Evolutionary conservation across 1,140 invertebrate species (phyloP), one percentile per base, ranked within the genome.

Genomic region (Drosophila asahinai): DNA sequence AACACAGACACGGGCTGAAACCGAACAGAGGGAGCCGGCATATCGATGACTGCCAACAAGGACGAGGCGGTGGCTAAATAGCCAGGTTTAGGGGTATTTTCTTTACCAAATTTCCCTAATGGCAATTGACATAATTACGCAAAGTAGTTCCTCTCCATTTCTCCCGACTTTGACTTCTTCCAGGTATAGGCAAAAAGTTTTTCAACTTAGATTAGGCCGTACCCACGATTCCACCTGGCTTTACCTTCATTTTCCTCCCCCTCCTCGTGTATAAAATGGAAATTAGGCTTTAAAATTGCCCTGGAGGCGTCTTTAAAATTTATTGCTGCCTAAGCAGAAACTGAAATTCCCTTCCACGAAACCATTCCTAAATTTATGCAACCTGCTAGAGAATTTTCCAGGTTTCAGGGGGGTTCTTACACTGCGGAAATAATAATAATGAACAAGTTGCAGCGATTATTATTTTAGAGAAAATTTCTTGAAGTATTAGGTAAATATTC

Each of bases 91-190:
- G 36, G 62, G 45, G 45, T 68, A 52, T 71, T 71, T 71, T 38
- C 43, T n/a, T 25, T 58, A 19, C 45, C 38, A 30, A 55, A 52
- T 58, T 60, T 65, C 36, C 78, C 75, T 89, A 84, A 90, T 90
- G 81, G 74, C 81, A 84, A 86, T 89, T 89, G 86, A 90, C 81
- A 90, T 89, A 89, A 89, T 89, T 89, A 90, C 81, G 86, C 76
- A 90, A 89, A 89, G 86, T 89, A 89, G 86, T 90, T 81, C 81
- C 78, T 42, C 55, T 51, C 70, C 67, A 30, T 51, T 43, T 51
- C 67, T 17, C 22, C 22, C 33, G 43, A 48, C 64, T 64, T 67
- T 60, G 7, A 33, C 25, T 19, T 43, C 12, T 12, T 25, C 22
- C 27, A 66, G 71, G 67, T 55, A 36, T 36, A 52, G 30, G 63